These are phyloP conservation scores for Hydrozoanthus gracilis DNA, from an alignment of 92 coral and sea anemone species.

Conservation along the genomic window DNA sequence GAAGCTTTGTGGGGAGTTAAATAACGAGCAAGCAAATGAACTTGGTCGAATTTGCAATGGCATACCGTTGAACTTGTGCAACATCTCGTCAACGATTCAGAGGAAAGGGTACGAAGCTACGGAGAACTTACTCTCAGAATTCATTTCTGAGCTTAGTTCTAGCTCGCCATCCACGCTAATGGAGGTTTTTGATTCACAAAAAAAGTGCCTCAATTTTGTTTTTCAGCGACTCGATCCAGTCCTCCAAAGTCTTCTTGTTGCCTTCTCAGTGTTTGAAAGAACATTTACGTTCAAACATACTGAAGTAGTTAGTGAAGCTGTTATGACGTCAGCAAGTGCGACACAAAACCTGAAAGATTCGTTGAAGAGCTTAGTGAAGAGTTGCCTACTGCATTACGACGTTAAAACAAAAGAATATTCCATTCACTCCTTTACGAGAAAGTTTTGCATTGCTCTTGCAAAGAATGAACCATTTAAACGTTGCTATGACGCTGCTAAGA, in stretches of 20 bases:
- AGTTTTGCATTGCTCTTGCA: constrained; percentile 45
- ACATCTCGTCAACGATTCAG: constrained; percentile 24
- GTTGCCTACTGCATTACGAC: constrained; percentile 44
- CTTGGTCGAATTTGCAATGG: constrained; percentile 49
- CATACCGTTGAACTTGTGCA: constrained; percentile 47
- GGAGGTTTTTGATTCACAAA: constrained; percentile 34
- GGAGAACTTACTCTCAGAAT: constrained; percentile 11
- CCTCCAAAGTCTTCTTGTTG: constrained; percentile 47
- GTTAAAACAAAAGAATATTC: constrained; percentile 12
- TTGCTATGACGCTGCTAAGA: constrained; percentile 44
- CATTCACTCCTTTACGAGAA: constrained; percentile 52
- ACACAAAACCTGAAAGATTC: constrained; percentile 10
- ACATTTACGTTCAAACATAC: constrained; percentile 54
- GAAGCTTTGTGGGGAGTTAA: not conserved
- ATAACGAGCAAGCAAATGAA: not conserved
- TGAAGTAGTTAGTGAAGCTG: not conserved
- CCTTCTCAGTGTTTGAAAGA: constrained; percentile 55
- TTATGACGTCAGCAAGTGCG: not conserved
- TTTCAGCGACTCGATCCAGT: constrained; percentile 38
- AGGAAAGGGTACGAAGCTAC: constrained; percentile 6
- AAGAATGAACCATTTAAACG: not conserved
- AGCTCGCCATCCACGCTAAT: constrained; percentile 27
- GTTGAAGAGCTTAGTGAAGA: constrained; percentile 23
- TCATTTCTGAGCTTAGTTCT: constrained; percentile 41
- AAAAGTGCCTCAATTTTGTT: constrained; percentile 43